Evolutionary conservation across 2,113 vertebrate genomes (phyloP).

Genomic region (Cranoglanis bouderius): DNA sequence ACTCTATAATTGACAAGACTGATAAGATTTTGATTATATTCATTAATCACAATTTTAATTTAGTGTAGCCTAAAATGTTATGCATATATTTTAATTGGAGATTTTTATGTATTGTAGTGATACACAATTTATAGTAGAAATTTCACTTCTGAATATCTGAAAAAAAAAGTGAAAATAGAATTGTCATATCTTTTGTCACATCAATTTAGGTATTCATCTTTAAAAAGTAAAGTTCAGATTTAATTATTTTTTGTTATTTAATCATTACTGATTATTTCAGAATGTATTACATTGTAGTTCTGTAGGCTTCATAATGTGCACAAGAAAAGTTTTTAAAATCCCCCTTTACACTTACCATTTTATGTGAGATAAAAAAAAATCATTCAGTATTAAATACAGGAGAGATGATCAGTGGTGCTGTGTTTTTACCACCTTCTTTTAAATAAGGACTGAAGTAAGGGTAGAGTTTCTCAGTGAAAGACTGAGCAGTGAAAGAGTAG

Average conservation of each 20-base stretch:
- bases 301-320: not conserved
- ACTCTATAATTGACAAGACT: not conserved
- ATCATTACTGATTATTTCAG: not conserved
- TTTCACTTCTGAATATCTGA: not conserved
- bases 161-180: too few species aligned
- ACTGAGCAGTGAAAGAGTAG: constrained; percentile 7
- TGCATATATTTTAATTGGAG: not conserved
- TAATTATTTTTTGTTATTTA: not conserved
- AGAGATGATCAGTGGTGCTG: constrained; percentile 2
- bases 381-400: not conserved
- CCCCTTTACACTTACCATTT: not conserved
- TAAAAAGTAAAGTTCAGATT: not conserved
- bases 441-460: not conserved
- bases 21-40: not conserved
- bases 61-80: not conserved
- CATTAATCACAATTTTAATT: not conserved
- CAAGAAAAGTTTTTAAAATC: not conserved
- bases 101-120: not conserved
- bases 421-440: not conserved
- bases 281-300: not conserved
- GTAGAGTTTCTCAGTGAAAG: constrained; percentile 13
- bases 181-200: not conserved
- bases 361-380: not conserved
- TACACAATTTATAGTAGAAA: not conserved
- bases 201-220: not conserved